phyloP scores from a whole-genome alignment of 2,888 invertebrate species.

The Drosophila longiperda region DNA sequence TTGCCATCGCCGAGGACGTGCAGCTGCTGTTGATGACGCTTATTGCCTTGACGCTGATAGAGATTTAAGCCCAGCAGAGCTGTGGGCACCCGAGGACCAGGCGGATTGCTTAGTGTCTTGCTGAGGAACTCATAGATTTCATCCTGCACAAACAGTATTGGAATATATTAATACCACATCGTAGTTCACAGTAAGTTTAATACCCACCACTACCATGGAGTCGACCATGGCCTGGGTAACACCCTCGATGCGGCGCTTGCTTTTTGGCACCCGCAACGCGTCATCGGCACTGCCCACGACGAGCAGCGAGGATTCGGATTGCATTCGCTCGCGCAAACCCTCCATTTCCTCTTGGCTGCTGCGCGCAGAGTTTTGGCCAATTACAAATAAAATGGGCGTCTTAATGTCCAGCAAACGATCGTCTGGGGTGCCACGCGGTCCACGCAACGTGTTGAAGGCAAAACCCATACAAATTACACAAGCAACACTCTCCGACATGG shows the following conservation, averaged over 20 bases:
- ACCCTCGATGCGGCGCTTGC: conserved; percentile 89
- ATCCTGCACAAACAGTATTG: conserved; percentile 84
- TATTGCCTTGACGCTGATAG: conserved; percentile 51
- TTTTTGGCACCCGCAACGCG: conserved; percentile 89
- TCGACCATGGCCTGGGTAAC: conserved; percentile 93
- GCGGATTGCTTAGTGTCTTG: conserved; percentile 87
- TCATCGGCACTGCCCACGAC: conserved; percentile 93
- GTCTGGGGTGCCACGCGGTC: conserved; percentile 90
- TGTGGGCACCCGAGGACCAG: conserved; percentile 84
- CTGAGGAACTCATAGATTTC: conserved; percentile 89
- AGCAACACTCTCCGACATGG: conserved; percentile 89
- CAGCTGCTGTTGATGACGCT: conserved; percentile 35
- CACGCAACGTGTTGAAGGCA: conserved; percentile 90
- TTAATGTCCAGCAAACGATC: conserved; percentile 90
- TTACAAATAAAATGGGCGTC: conserved; percentile 91
- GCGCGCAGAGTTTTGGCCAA: conserved; percentile 90
- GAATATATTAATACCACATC: neutral
- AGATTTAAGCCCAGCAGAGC: conserved; percentile 57
- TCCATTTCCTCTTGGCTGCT: conserved; percentile 91
- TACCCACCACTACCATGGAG: conserved; percentile 88
- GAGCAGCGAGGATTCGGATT: conserved; percentile 90
- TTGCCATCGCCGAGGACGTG: conserved; percentile 50
- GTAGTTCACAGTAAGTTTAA: neutral
- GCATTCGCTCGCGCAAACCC: conserved; percentile 90
- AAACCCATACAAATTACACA: conserved; percentile 92